These are phyloP conservation scores for Mormoops blainvillei DNA, from an alignment of 2,113 vertebrate species.

Conservation along the genomic window DNA sequence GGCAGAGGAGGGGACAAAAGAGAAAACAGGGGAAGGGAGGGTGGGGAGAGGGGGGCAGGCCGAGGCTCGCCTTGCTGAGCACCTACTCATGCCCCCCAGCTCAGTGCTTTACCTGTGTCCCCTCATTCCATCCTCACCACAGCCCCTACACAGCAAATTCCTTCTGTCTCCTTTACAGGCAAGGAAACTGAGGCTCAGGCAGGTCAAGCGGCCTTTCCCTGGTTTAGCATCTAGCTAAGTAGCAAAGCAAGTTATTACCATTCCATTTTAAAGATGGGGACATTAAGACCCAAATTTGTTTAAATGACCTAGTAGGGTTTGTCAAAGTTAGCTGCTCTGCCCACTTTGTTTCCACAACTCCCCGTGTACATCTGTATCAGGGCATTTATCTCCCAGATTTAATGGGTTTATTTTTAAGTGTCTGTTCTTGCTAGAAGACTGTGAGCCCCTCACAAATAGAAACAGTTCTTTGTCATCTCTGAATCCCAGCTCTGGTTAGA, in stretches of 20 bases:
- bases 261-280: not conserved
- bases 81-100: fast-evolving
- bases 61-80: not conserved
- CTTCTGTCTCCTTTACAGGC: not conserved
- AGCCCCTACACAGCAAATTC: not conserved
- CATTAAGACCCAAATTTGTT: too few species aligned
- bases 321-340: too few species aligned
- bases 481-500: not conserved
- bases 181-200: not conserved
- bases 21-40: not conserved
- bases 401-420: not conserved
- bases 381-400: too few species aligned
- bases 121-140: not conserved
- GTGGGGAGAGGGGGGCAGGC: too few species aligned
- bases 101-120: not conserved
- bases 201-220: not conserved
- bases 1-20: fast-evolving
- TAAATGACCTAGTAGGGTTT: not conserved
- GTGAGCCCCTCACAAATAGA: fast-evolving
- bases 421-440: not conserved
- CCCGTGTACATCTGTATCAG: fast-evolving
- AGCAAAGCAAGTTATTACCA: not conserved
- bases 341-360: not conserved
- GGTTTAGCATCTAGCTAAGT: not conserved
- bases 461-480: not conserved